Evolutionary conservation across 2,113 vertebrate species (phyloP), one percentile per base, ranked within the genome.

Genomic region (Lampris megalopsis): DNA sequence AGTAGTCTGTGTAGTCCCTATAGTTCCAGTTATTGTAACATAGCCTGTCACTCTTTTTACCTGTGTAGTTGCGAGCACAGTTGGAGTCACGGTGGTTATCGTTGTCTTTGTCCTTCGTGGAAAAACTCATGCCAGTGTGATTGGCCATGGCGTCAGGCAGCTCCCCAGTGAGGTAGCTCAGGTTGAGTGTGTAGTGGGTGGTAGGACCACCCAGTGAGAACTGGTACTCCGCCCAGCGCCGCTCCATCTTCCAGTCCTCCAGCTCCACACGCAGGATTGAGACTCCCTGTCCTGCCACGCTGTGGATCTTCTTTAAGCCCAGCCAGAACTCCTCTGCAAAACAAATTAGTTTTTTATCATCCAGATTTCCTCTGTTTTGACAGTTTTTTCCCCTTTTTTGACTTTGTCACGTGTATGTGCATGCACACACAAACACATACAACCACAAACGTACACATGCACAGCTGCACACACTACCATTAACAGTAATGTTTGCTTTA

Each of bases 271-370:
- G 91, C 45, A 99, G 88, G 54, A 95, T 84, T 60, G 96, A 94
- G 53, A 71, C 79, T 6, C 95, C 93, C 79, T 96, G 95, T 7
- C 82, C 83, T 47, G 83, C 74, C 8, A 99, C 90, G 78, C 95
- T 92, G 43, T 96, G 87, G 79, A 96, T 96, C 92, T 98, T 97
- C 71, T 94, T 90, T 66, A 99, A 90, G 50, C 97, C 97, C 77
- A 99, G 79, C 97, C 98, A 99, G 88, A 97, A 98, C 80, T 99
- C 97, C 65, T 94, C 97, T 99, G 91, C 69, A 90, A 89, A 9
- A 68, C 36, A 75, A 42, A 42, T 43, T 36, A 6, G 54, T 58
- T 66, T 4, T 1, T 1, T 9, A 6, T 42, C n/a, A 7, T 37
- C 61, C 53, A 9, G 7, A 10, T 52, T 8, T 10, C 4, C 47